Percentiles rank a stretch among this genome's conserved stretches.
phyloP scores from a whole-genome alignment of 2,113 vertebrate genomes.

The Lutjanus erythropterus region DNA sequence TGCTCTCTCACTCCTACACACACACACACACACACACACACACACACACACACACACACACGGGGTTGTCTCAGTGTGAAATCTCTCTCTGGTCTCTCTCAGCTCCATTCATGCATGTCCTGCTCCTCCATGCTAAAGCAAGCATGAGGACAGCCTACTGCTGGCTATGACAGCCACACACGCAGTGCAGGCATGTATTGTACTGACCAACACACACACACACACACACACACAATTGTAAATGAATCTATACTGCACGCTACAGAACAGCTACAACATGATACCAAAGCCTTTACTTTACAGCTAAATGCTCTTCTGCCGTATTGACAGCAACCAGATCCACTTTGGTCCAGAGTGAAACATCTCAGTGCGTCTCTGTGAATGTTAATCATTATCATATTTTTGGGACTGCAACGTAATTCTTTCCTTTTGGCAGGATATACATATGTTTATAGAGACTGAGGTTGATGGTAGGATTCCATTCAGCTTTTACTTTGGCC shows the following conservation, averaged over 20 bases:
- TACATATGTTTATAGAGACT: no score
- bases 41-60: conserved; percentile 42
- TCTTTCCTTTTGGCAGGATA: no score
- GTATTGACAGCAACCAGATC: no score
- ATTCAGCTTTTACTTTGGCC: no score
- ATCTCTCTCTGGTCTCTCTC: conserved; percentile 69
- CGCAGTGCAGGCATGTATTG: conserved; percentile 13
- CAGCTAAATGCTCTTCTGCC: background rate
- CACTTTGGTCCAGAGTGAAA: background rate
- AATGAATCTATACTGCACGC: background rate
- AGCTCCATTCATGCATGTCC: conserved; percentile 66
- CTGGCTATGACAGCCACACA: conserved; percentile 63
- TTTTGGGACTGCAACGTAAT: no score
- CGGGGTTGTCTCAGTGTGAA: conserved; percentile 62
- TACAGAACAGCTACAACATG: conserved; percentile 4
- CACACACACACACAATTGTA: background rate
- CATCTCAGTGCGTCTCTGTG: no score
- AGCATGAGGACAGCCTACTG: conserved; percentile 70
- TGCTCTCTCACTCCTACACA: background rate
- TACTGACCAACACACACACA: conserved; percentile 20
- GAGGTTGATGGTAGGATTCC: no score
- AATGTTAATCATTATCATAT: no score
- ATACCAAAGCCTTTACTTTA: background rate
- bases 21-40: conserved; percentile 41
- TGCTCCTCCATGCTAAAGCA: conserved; percentile 74